Base-by-base conservation (phyloP, 2,797 vertebrate genomes). In the Danio tinwini region DNA sequence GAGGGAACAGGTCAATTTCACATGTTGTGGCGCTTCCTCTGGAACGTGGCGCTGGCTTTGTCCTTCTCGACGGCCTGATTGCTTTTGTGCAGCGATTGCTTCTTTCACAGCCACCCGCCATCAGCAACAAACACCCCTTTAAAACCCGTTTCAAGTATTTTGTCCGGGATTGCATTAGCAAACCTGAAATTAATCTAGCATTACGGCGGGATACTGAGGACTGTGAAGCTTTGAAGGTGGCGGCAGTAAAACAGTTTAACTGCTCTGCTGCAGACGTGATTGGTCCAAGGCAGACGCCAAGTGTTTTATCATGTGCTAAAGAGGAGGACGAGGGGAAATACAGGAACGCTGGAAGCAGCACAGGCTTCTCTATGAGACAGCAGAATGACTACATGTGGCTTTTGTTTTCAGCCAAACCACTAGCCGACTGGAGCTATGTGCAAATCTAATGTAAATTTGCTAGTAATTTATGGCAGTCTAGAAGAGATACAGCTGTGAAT, bases 121-220 rank as follows among this genome's bases (percentile, higher is more conserved):
- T 65, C 74, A 63, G 40, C 64, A 69, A 69, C 69, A 55, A 56
- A 65, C 78, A 17, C 56, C n/a, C 67, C 58, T 63, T 44, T 61
- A 59, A 76, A 76, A 78, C 71, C 56, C 44, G 78, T 85, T 88
- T 88, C 83, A 88, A 88, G 82, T 85, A 88, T 89, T 88, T 86
- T 88, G 85, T 88, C 85, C 82, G 78, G 86, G 84, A 86, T 87
- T 88, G 86, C 87, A 89, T 88, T 88, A 88, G 88, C 86, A 87
- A 88, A 87, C 80, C 87, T 85, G 86, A 88, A 88, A 89, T 89
- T 89, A 89, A 88, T 89, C 88, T 89, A 88, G 86, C 88, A 88
- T 89, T 89, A 88, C 87, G 21, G 85, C 29, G 68, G 84, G 87
- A 86, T 86, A 88, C 86, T 87, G 87, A 88, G 87, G 88, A 88